phyloP scores from a whole-genome alignment of 2,113 vertebrate genomes.

The Prionailurus bengalensis region DNA sequence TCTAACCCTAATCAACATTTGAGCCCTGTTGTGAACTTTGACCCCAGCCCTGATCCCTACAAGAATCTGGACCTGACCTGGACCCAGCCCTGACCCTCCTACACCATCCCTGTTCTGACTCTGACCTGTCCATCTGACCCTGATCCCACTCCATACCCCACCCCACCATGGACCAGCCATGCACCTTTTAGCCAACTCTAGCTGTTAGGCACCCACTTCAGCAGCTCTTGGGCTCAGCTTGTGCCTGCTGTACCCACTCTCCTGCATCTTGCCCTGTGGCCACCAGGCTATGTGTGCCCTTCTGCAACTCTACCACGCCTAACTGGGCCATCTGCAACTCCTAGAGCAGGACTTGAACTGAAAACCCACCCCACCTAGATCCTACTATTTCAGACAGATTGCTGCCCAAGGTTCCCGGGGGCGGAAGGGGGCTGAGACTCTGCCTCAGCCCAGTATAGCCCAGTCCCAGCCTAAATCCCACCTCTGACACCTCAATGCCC shows the following conservation, averaged over 20 bases:
- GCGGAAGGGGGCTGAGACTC: not conserved
- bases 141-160: fast-evolving
- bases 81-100: not conserved
- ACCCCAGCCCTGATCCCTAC: not conserved
- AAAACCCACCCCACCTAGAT: not conserved
- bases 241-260: conserved; percentile 84
- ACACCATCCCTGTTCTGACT: not conserved
- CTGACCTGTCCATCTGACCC: not conserved
- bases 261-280: conserved; percentile 72
- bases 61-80: not conserved
- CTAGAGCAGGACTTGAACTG: conserved; percentile 74
- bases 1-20: not conserved
- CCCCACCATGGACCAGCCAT: not conserved
- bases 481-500: not conserved
- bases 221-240: conserved; percentile 88
- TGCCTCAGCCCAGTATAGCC: not conserved
- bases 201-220: conserved; percentile 87
- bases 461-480: not conserved
- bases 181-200: conserved; percentile 89
- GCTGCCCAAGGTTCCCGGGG: not conserved
- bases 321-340: conserved; percentile 87
- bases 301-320: conserved; percentile 86
- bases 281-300: conserved; percentile 83
- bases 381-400: not conserved
- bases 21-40: conserved; percentile 16